Conservation (phyloP, 2,113 vertebrate species). For the Eonycteris spelaea region DNA sequence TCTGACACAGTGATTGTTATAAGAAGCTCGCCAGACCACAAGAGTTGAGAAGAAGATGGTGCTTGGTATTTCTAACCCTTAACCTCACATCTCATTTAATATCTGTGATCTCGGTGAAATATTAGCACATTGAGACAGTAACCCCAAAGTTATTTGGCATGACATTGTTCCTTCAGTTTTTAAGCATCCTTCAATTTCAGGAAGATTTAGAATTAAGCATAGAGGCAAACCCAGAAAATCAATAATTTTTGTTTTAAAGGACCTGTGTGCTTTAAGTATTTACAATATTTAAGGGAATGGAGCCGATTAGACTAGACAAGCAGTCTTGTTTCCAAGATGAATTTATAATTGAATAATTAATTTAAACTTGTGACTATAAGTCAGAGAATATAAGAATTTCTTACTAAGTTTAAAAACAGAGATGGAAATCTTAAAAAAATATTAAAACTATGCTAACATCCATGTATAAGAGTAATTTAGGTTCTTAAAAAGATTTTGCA, state of each 20-base stretch:
- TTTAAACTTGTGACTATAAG: background rate
- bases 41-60: background rate
- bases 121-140: background rate
- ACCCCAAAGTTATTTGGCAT: background rate
- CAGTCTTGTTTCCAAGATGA: background rate
- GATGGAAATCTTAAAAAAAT: background rate
- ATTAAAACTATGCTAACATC: background rate
- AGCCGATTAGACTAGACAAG: background rate
- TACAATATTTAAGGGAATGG: slow-evolving; percentile 6
- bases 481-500: background rate
- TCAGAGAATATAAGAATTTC: background rate
- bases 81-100: background rate
- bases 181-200: background rate
- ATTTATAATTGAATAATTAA: background rate
- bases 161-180: background rate
- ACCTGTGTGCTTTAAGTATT: background rate
- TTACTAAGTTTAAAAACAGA: background rate
- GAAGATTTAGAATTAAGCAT: background rate
- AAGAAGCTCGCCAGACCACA: background rate
- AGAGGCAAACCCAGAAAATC: background rate
- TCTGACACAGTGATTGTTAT: background rate
- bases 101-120: background rate
- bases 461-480: background rate
- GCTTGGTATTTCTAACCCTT: background rate
- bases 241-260: background rate